Base-by-base conservation (phyloP, 2,888 invertebrate species). In the Prosopocoilus inquinatus region DNA sequence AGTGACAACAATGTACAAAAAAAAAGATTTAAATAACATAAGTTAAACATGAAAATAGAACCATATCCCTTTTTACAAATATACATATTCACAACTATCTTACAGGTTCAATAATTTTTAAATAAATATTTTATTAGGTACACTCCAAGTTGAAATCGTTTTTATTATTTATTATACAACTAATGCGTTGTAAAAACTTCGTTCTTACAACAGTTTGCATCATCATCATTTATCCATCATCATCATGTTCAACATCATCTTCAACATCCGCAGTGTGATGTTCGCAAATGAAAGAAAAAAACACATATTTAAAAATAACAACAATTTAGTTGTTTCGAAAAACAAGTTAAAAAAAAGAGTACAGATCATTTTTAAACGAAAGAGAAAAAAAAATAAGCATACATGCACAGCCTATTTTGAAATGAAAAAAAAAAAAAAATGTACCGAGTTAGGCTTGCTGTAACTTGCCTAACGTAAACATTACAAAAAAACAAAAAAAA, bases 41-140 rank as follows among this genome's bases (percentile, higher is more conserved):
- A 47, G 48, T 47, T 50, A 54, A 57, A 60, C 55, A 51, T 62
- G 45, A 53, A 60, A 56, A 61, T 53, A 54, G 57, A 58, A 58
- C 56, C 55, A 53, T 43, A 35, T 53, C 63, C 65, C 67, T 64
- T 39, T 53, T 41, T 53, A 53, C 53, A 53, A 48, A 53, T 53
- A 28, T 53, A 53, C 53, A 53, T 53, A 53, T 66, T 62, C 67
- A 66, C 67, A 67, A 46, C 45, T 62, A 65, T 66, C 62, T 64
- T 67, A 67, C 64, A 68, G 51, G 45, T 32, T 61, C 56, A 41
- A 11, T 46, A 28, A 9, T 47, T 47, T 36, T 41, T 43, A 47
- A 53, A 53, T 53, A 53, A 53, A 53, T 53, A 53, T 48, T 53
- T 35, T 53, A 16, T 20, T 53, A 53, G 48, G 44, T 53, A 53